These are phyloP conservation scores for Mesodorylaimus sp. DNA, from an alignment of 2,888 invertebrate genomes.

Conservation along the genomic window DNA sequence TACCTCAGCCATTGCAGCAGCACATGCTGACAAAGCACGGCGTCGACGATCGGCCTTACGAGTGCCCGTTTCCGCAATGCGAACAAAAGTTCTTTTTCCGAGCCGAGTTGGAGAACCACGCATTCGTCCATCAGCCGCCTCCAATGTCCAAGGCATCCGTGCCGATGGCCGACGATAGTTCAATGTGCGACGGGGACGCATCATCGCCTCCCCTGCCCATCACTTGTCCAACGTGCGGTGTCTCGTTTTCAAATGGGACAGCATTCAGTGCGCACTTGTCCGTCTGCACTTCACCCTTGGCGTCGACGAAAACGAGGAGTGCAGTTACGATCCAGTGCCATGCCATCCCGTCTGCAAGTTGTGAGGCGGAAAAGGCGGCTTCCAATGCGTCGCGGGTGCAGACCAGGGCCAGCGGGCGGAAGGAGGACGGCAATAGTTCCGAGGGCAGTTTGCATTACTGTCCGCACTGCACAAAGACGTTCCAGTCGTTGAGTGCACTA, in stretches of 20 bases:
- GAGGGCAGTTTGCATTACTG: slow-evolving; percentile 15
- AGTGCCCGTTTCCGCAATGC: slow-evolving; percentile 51
- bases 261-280: not conserved
- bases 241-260: not conserved
- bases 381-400: not conserved
- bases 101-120: slow-evolving; percentile 71
- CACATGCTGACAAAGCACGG: slow-evolving; percentile 62
- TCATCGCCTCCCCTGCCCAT: not conserved
- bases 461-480: slow-evolving; percentile 27
- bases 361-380: no score
- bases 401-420: not conserved
- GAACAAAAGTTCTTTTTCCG: slow-evolving; percentile 71
- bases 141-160: not conserved
- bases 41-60: slow-evolving; percentile 57
- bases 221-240: not conserved
- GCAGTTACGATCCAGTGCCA: no score
- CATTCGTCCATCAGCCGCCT: slow-evolving; percentile 17
- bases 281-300: not conserved
- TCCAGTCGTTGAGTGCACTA: slow-evolving; percentile 22
- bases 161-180: not conserved
- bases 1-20: slow-evolving; percentile 50
- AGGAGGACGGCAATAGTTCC: not conserved
- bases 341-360: no score
- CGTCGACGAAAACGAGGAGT: not conserved
- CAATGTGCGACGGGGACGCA: not conserved